These are phyloP conservation scores for Mercenaria mercenaria DNA, from an alignment of 1,140 invertebrate species.

Conservation along the genomic window DNA sequence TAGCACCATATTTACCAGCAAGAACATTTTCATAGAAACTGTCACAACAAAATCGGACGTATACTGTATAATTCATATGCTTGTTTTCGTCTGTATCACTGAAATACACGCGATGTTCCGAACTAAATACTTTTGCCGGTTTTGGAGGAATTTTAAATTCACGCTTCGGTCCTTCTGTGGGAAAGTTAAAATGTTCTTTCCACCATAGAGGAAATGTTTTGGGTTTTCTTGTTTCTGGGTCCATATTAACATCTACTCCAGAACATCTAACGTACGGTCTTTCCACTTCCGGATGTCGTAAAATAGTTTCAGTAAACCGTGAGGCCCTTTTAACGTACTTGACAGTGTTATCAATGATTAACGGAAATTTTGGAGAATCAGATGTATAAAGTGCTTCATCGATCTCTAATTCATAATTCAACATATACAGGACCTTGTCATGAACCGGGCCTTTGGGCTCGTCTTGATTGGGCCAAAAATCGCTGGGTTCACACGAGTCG, in stretches of 20 bases:
- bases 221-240: background rate
- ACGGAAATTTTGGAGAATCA: conserved; percentile 19
- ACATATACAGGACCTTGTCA: background rate
- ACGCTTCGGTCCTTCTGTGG: background rate
- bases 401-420: background rate
- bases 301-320: background rate
- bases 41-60: conserved; percentile 22
- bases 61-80: conserved; percentile 41
- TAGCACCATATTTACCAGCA: conserved; percentile 10
- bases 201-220: conserved; percentile 29
- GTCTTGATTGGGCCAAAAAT: background rate
- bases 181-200: conserved; percentile 10
- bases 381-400: background rate
- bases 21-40: conserved; percentile 47
- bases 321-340: conserved; percentile 32
- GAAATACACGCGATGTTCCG: conserved; percentile 42
- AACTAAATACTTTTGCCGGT: conserved; percentile 15
- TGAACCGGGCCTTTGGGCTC: too few relatives aligned
- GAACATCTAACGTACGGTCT: background rate
- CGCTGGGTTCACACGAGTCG: background rate
- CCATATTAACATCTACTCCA: conserved; percentile 47
- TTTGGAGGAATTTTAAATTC: conserved; percentile 40
- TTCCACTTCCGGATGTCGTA: background rate
- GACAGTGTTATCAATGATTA: conserved; percentile 13
- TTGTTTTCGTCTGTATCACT: conserved; percentile 50